Conservation (phyloP, 2,797 vertebrate genomes). For the Oreortyx pictus region DNA sequence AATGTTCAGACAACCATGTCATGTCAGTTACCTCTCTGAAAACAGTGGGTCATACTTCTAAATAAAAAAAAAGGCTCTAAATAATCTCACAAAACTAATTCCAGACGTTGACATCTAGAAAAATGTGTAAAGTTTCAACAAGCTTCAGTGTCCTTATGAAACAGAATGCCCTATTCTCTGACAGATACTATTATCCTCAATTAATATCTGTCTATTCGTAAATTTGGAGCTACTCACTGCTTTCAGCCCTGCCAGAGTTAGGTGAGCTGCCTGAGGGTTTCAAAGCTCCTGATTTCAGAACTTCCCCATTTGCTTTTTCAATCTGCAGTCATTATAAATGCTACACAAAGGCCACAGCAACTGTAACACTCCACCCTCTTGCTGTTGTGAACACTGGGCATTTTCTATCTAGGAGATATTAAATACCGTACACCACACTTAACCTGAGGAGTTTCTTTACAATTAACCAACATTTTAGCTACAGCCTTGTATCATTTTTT, state of each 20-base stretch:
- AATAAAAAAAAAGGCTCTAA: background rate
- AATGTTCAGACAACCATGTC: background rate
- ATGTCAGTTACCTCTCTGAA: constrained; percentile 24
- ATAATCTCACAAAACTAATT: background rate
- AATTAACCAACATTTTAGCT: background rate
- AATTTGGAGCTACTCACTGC: background rate
- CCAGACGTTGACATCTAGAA: background rate
- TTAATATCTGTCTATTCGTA: background rate
- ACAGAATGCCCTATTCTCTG: background rate
- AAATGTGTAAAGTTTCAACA: background rate
- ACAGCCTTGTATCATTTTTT: background rate
- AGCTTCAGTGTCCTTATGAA: background rate
- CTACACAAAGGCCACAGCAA: background rate
- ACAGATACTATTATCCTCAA: background rate
- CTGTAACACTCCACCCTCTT: background rate
- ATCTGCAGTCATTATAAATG: background rate
- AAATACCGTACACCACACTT: background rate
- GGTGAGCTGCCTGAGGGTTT: constrained; percentile 4
- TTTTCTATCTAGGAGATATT: background rate
- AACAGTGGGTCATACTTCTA: background rate
- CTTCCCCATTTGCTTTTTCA: background rate
- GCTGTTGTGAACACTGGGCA: background rate
- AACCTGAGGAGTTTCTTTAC: background rate
- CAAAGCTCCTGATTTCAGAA: background rate
- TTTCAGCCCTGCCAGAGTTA: constrained; percentile 23